Base-by-base conservation (phyloP, 1,140 invertebrate genomes). In the Lethocerus indicus region DNA sequence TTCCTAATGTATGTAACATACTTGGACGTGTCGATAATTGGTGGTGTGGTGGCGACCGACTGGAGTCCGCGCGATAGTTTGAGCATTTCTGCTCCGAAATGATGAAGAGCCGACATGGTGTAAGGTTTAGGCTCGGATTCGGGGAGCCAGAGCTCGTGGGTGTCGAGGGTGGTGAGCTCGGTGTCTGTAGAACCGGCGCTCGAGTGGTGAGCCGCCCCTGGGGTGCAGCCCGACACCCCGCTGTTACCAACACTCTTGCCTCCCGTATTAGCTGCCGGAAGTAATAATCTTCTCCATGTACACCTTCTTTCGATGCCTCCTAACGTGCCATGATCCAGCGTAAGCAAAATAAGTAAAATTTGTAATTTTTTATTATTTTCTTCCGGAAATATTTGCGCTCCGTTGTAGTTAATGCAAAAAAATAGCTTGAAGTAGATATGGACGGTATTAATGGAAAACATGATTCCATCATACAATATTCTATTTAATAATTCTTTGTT, bases 51-150 rank as follows among this genome's bases (percentile, higher is more conserved):
- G 3, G 40, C 35, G 9, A 47, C 37, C 12, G 45, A 74, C 64
- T 83, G 81, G 44, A 86, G 67, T 35, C 82, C 81, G 40, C 80
- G 70, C 1, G 81, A 84, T 1, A 86, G 67, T 55, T 81, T 79
- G 44, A 86, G 68, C 81, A 87, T 84, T 67, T 87, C 82, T 2
- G 79, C 79, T 18, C 82, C 82, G 56, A 87, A 85, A 58, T 82
- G 79, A 61, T 84, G 81, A 54, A 87, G 67, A 27, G 83, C 82
- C 13, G 80, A 80, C 74, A 85, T 81, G 42, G 81, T 79, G 54
- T 79, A 83, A 9, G 81, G 79, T 46, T 79, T 78, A 12, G 80
- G 81, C 57, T 85, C 81, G 39, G 78, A 75, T 54, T 85, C 82
- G 43, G 80, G 80, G 29, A 85, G 66, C 82, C 81, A 85, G 2